Percentiles rank a stretch among this genome's conserved stretches.
Conservation (phyloP, 2,113 vertebrate species). For the Nesogale talazaci region DNA sequence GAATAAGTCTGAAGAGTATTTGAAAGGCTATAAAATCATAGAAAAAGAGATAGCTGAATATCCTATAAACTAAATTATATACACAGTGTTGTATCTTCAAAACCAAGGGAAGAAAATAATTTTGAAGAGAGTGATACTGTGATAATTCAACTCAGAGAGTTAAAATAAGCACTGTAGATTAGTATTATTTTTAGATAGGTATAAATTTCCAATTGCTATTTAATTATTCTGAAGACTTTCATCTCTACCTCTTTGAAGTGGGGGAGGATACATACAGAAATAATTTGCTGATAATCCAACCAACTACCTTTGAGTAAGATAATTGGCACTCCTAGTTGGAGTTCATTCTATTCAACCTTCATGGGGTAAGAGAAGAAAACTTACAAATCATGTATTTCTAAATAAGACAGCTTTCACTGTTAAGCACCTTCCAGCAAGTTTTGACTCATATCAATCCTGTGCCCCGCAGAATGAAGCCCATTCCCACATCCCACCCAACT, state of each 20-base stretch:
- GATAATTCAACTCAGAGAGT: too few relatives aligned
- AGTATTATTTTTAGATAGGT: background rate
- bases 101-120: background rate
- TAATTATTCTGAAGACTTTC: background rate
- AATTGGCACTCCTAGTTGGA: background rate
- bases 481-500: too few relatives aligned
- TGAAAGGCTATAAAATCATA: background rate
- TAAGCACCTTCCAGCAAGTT: too few relatives aligned
- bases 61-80: background rate
- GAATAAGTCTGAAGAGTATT: background rate
- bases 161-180: background rate
- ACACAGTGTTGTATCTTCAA: background rate
- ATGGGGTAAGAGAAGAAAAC: too few relatives aligned
- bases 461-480: too few relatives aligned
- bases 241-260: background rate
- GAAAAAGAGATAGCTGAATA: background rate
- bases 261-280: background rate
- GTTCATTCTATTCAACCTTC: background rate
- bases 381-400: too few relatives aligned
- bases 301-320: background rate
- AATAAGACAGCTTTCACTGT: too few relatives aligned
- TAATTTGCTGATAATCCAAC: background rate
- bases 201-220: background rate
- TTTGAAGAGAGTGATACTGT: background rate
- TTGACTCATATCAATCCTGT: too few relatives aligned